These are phyloP conservation scores for Nyctereutes procyonoides DNA, from an alignment of 2,113 vertebrate genomes.

Conservation along the genomic window DNA sequence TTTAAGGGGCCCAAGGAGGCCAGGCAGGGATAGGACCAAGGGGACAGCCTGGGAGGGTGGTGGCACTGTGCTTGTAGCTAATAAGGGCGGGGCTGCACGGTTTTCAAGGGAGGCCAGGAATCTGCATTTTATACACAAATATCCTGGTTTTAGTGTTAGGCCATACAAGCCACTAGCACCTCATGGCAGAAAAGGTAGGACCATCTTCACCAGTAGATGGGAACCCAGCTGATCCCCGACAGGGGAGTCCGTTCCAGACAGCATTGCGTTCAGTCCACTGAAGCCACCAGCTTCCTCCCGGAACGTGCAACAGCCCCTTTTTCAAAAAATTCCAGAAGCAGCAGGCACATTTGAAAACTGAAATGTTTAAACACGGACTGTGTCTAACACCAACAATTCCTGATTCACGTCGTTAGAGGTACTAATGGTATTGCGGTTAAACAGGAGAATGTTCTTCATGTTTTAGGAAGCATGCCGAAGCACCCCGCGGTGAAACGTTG, in stretches of 20 bases:
- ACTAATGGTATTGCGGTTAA: not conserved
- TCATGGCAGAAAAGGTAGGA: not conserved
- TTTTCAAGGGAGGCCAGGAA: not conserved
- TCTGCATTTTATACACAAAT: not conserved
- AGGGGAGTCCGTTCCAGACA: not conserved
- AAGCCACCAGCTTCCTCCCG: not conserved
- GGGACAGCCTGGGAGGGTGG: not conserved
- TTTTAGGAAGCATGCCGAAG: not conserved
- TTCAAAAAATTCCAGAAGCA: not conserved
- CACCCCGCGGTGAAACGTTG: not conserved
- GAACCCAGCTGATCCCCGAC: accelerated
- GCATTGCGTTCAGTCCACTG: not conserved
- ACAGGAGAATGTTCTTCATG: not conserved
- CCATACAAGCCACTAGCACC: not conserved
- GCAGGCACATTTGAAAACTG: not conserved
- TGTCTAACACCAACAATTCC: not conserved
- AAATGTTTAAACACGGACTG: not conserved
- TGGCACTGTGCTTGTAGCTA: not conserved
- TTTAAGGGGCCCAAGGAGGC: not conserved
- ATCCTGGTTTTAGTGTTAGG: not conserved
- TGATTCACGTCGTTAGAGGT: not conserved
- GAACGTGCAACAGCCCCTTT: too few species aligned
- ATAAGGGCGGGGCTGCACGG: not conserved
- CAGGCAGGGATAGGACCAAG: not conserved
- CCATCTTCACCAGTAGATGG: not conserved